Base-by-base conservation (phyloP, 2,113 vertebrate species). In the Hassar affinis region DNA sequence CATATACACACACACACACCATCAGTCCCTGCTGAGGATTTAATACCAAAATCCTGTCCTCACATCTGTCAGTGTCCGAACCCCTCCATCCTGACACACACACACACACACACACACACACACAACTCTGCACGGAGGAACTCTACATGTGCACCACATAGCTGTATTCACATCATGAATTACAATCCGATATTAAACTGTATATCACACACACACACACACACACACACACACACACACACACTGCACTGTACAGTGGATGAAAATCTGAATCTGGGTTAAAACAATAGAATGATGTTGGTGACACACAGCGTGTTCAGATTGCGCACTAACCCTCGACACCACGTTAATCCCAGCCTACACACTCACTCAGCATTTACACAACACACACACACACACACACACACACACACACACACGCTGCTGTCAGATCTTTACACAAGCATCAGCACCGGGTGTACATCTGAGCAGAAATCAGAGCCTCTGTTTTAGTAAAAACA, bases 51-150 rank as follows among this genome's bases (percentile, higher is more conserved):
- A 84, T 86, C 81, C 81, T 59, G 69, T 68, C 69, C 30, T 71
- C 85, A 86, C 85, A 86, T 86, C 85, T 86, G 85, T 86, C 81
- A 86, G 64, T 25, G 72, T 81, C 78, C 25, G 42, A 59, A 64
- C 51, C 42, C 7, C 59, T 27, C 68, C 68, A 71, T 71, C 38
- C 68, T 47, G 17, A 38, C 68, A 47, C 76, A 25, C 77, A 33
- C 74, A 54, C 47, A 52, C 69, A 71, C 75, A 51, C 74, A 27
- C 71, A 51, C 49, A 22, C 69, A 49, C 76, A 61, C 35, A 27
- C 78, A 27, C 56, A 79, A 38, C 7, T 38, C 52, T 6, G 25
- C 7, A 49, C 38, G 45, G 22, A 45, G 17, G 25, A 75, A 75
- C 47, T 52, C n/a, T 75, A 75, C 71, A 75, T 75, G 45, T 75